Percentiles rank a stretch among this genome's conserved stretches.
Evolutionary conservation across 2,113 vertebrate genomes (phyloP).

Genomic region (Silurus glanis): DNA sequence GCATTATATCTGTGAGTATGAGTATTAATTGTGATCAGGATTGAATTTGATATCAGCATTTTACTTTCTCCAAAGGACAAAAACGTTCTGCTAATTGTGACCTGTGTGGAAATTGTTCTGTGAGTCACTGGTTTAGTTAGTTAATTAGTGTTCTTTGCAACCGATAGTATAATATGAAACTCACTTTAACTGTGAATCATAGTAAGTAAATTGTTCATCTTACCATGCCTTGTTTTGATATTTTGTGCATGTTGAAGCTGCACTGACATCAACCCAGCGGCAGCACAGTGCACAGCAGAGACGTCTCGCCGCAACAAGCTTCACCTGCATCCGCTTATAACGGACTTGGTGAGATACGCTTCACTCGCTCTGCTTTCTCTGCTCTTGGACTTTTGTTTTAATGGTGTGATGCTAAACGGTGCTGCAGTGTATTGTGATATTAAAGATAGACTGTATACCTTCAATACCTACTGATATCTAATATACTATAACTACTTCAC

Average conservation of each 20-base stretch:
- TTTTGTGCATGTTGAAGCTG: constrained; percentile 71
- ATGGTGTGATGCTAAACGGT: not conserved
- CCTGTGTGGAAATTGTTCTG: not conserved
- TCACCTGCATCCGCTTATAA: constrained; percentile 82
- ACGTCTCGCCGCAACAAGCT: constrained; percentile 81
- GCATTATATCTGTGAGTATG: constrained; percentile 83
- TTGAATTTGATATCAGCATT: not conserved
- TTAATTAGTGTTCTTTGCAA: not conserved
- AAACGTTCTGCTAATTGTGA: not conserved
- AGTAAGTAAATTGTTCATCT: not conserved
- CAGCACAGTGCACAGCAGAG: constrained; percentile 81
- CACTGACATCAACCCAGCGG: constrained; percentile 87
- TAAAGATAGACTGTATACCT: not conserved
- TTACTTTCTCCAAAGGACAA: not conserved
- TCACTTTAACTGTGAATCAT: not conserved
- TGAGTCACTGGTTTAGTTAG: not conserved
- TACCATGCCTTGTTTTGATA: not conserved
- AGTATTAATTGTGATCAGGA: not conserved
- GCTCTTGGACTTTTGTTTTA: not conserved
- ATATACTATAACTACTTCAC: not conserved
- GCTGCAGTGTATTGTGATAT: not conserved
- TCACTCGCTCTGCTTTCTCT: not conserved
- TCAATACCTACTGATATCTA: not conserved
- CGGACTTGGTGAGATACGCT: constrained; percentile 82
- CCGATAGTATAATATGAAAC: not conserved